phyloP scores from a whole-genome alignment of 2,888 invertebrate species.

The Cerastoderma edule region DNA sequence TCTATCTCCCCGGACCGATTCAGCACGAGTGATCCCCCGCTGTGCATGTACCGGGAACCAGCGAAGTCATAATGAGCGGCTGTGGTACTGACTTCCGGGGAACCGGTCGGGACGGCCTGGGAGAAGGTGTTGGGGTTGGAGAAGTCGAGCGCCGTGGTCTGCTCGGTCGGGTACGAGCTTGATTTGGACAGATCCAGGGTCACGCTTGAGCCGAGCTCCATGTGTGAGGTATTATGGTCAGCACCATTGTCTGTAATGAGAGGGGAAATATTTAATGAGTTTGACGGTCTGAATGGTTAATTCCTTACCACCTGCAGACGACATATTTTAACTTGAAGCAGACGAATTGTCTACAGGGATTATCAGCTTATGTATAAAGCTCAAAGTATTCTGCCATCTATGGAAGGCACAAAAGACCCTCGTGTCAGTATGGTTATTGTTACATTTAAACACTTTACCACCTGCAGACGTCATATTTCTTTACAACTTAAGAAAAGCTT shows the following conservation, averaged over 20 bases:
- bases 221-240: slow-evolving; percentile 35
- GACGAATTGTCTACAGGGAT: too few species aligned
- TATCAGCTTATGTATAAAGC: too few species aligned
- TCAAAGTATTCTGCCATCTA: too few species aligned
- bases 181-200: slow-evolving; percentile 38
- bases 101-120: not conserved
- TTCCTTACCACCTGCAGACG: too few species aligned
- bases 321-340: too few species aligned
- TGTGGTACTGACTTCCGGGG: not conserved
- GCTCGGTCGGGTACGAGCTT: slow-evolving; percentile 25
- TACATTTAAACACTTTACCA: too few species aligned
- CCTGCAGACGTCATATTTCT: too few species aligned
- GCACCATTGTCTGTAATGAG: slow-evolving; percentile 12
- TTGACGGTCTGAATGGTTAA: too few species aligned
- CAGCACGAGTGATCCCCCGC: slow-evolving; percentile 18
- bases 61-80: not conserved
- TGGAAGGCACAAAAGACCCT: too few species aligned
- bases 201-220: slow-evolving; percentile 44
- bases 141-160: not conserved
- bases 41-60: slow-evolving; percentile 9
- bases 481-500: too few species aligned
- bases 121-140: slow-evolving; percentile 3
- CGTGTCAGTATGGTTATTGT: too few species aligned
- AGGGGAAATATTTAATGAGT: too few species aligned
- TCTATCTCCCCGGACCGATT: slow-evolving; percentile 11